phyloP scores from a whole-genome alignment of 2,797 vertebrate genomes.

The Pelochelys cantorii region DNA sequence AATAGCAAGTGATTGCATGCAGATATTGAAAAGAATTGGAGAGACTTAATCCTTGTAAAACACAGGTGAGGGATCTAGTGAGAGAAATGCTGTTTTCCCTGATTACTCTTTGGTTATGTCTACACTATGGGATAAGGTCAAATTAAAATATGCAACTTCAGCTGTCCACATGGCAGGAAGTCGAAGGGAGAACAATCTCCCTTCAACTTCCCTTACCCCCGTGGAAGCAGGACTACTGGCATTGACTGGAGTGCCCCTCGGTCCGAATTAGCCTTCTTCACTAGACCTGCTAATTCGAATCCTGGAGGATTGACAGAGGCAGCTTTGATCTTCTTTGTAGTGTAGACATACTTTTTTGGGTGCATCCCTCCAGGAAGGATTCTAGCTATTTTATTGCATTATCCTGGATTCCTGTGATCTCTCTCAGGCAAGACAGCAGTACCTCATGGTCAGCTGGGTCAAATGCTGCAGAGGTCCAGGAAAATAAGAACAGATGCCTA shows the following conservation, averaged over 20 bases:
- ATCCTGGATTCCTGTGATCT: not conserved
- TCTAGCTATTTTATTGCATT: not conserved
- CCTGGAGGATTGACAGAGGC: too few species aligned
- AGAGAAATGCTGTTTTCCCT: not conserved
- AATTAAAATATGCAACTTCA: too few species aligned
- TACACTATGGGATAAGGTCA: too few species aligned
- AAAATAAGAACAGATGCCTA: not conserved
- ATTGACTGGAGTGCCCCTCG: too few species aligned
- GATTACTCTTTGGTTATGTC: not conserved
- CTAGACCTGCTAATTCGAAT: too few species aligned
- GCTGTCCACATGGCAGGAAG: too few species aligned
- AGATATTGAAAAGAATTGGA: not conserved
- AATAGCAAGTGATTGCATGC: not conserved
- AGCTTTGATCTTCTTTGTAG: too few species aligned
- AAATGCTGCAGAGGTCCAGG: not conserved
- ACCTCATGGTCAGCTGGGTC: not conserved
- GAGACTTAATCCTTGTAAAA: not conserved
- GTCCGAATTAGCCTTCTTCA: too few species aligned
- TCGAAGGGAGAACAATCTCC: too few species aligned
- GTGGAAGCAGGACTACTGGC: too few species aligned
- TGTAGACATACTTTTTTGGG: too few species aligned
- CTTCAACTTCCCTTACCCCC: too few species aligned
- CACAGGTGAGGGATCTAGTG: not conserved
- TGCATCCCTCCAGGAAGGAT: not conserved
- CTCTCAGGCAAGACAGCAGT: not conserved